Evolutionary conservation across 2,113 vertebrate species (phyloP), one percentile per base, ranked within the genome.

Genomic region (Cyrtonyx montezumae): DNA sequence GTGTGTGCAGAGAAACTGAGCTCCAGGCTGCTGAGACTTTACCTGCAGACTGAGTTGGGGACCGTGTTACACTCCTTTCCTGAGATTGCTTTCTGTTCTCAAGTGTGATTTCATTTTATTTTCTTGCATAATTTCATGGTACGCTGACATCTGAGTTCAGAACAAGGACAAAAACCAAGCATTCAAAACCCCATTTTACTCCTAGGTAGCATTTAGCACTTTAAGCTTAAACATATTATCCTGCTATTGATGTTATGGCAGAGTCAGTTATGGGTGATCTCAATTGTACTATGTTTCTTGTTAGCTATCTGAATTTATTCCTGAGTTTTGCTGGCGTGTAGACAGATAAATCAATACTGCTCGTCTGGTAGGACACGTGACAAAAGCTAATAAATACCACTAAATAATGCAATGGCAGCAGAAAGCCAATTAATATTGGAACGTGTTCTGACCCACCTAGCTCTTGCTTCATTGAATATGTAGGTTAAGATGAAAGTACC

Each of bases 301-400:
- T 87, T 90, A 94, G 87, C 66, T 74, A 49, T 26, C 55, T 90
- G 83, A 90, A 90, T 92, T 78, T 56, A 90, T 90, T 81, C 75
- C 87, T 80, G 28, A 78, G 56, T 15, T 73, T 76, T n/a, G 36
- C 61, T 46, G 63, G 34, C 42, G 45, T 0, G 2, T n/a, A 48
- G 86, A 68, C 82, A 91, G 77, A 40, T 91, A 53, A 92, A 84
- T 90, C 89, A 65, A 81, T 78, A 4, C 30, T 65, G 55, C 23
- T 81, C 49, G 48, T 59, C 86, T 92, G 43, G 37, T 22, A 49
- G 55, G 65, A 73, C 55, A 17, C 58, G 69, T 58, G 68, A 82
- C 66, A 79, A 65, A 71, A 48, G 4, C 81, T 85, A 67, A 75
- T 8, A 94, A 85, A 43, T 58, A 14, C 26, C 37, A 63, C 49